A percentile compares a stretch with the other conserved stretches of the same genome.
phyloP scores from a whole-genome alignment of 2,888 invertebrate species.

The Ellobium chinense region DNA sequence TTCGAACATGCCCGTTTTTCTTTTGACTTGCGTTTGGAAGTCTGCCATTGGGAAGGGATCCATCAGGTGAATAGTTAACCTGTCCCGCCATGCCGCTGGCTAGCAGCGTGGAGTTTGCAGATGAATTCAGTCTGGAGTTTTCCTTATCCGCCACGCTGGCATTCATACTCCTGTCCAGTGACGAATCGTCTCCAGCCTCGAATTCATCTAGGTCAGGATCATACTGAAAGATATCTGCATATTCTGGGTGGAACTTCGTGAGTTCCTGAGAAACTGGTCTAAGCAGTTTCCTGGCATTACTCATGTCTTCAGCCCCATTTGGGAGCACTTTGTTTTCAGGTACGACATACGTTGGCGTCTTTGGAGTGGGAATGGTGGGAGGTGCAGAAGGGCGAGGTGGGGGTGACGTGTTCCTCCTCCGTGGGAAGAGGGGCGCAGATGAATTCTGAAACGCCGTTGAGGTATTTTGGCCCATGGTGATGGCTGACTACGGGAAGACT shows the following conservation, averaged over 20 bases:
- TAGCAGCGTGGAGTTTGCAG: not conserved
- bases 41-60: not conserved
- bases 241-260: conserved; percentile 63
- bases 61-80: not conserved
- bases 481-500: too few species aligned
- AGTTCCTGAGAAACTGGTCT: conserved; percentile 70
- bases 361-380: conserved; percentile 54
- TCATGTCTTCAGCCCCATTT: conserved; percentile 50
- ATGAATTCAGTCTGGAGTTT: not conserved
- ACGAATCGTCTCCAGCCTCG: not conserved
- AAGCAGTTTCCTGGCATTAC: conserved; percentile 50
- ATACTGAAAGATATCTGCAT: conserved; percentile 59
- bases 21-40: not conserved
- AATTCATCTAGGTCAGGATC: conserved; percentile 21
- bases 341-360: conserved; percentile 63
- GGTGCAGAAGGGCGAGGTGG: conserved; percentile 59
- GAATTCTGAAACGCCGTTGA: conserved; percentile 26
- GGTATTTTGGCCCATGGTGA: conserved; percentile 29
- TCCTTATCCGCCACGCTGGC: conserved; percentile 3
- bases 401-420: conserved; percentile 47
- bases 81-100: not conserved
- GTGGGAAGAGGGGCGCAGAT: not conserved
- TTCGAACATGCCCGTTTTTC: not conserved
- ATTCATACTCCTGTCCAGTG: not conserved
- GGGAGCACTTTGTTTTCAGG: conserved; percentile 68